Base-by-base conservation (phyloP, 2,797 vertebrate genomes). In the Momotus momota region DNA sequence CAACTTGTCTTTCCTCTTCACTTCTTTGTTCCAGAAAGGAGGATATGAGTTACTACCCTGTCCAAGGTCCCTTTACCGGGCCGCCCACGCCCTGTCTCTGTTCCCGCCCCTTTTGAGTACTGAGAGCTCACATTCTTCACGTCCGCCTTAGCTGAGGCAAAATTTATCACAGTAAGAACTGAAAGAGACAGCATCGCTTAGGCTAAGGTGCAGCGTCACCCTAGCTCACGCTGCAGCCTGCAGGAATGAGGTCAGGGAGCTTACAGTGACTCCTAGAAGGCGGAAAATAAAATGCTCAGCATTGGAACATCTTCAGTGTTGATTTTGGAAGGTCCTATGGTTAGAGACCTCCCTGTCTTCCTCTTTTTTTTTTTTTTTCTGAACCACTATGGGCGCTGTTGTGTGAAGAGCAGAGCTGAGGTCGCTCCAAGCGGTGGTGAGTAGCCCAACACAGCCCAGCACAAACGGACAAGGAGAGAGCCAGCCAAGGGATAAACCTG, bases 371-470 rank as follows among this genome's bases (percentile, higher is more conserved):
- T 46, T 48, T 40, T 69, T 27, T 22, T 22, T 31, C 66, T 72
- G 33, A 72, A 60, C 29, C 2, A 4, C 45, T 46, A 25, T 1
- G 1, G 46, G 46, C 14, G 19, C 25, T 61, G 6, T 17, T 70
- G 25, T 14, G 31, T 25, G 33, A 74, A 73, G 31, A 57, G 10
- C 10, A 3, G 64, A 77, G 64, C 81, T 65, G 69, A 72, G 20
- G 12, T 75, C 1, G 1, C 62, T 62, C 31, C 25, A 21, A 19
- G 25, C 9, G 21, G 7, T 3, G 10, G 12, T 35, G 26, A 67
- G 33, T 1, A 40, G 72, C 31, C 60, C 0, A 0, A 51, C n/a
- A 19, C 12, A 65, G 64, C 54, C 18, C 12, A 65, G 64, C 54
- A 16, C 35, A 31, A 1, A 1, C 14, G 23, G 14, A 20, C 8